Percentiles rank a stretch among this genome's conserved stretches.
phyloP scores from a whole-genome alignment of 2,888 invertebrate species.

The Marasmarcha lunaedactyla region DNA sequence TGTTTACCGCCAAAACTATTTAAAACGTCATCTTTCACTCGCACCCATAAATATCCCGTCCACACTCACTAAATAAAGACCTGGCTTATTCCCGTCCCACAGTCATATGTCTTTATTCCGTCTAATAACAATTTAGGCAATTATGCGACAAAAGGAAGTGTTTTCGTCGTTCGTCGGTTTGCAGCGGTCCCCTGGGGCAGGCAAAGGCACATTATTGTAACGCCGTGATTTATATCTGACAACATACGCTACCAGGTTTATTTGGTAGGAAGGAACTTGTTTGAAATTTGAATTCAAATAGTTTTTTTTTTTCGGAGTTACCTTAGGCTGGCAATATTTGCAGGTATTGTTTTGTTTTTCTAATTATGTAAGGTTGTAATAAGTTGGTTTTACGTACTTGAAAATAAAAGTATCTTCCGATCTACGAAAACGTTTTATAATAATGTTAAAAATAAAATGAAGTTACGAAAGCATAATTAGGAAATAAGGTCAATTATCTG shows the following conservation, averaged over 20 bases:
- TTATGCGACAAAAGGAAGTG: conserved; percentile 68
- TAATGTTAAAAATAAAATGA: too few species aligned
- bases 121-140: conserved; percentile 69
- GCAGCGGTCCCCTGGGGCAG: conserved; percentile 37
- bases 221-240: conserved; percentile 51
- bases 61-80: conserved; percentile 26
- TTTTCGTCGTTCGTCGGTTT: conserved; percentile 28
- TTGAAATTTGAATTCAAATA: conserved; percentile 3
- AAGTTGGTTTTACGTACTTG: too few species aligned
- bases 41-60: conserved; percentile 44
- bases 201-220: conserved; percentile 57
- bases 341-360: too few species aligned
- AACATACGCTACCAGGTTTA: conserved; percentile 34
- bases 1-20: conserved; percentile 32
- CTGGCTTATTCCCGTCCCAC: conserved; percentile 21
- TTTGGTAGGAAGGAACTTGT: conserved; percentile 17
- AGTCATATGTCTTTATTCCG: conserved; percentile 67
- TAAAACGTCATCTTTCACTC: conserved; percentile 57
- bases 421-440: too few species aligned
- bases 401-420: too few species aligned
- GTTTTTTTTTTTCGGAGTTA: too few species aligned
- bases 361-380: too few species aligned
- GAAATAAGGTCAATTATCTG: too few species aligned
- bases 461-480: too few species aligned
- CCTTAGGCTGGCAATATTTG: too few species aligned